Conservation (phyloP, 2,113 vertebrate genomes). For the Ophthalmolycus amberensis region DNA sequence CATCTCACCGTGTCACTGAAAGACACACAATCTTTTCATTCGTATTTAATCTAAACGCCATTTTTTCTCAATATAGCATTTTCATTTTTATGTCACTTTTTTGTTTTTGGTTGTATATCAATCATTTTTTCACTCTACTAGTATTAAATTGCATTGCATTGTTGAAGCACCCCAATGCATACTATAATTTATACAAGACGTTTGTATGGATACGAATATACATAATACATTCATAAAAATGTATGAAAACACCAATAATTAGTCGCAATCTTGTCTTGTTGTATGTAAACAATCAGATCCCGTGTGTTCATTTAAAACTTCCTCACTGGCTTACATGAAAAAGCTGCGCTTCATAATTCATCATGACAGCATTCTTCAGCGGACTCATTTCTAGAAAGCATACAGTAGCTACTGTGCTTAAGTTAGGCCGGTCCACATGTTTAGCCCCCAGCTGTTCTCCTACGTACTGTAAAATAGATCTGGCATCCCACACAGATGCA, state of each 20-base stretch:
- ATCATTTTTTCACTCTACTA: not conserved
- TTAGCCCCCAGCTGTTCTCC: not conserved
- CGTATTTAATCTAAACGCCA: not conserved
- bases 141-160: not conserved
- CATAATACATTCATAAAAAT: not conserved
- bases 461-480: not conserved
- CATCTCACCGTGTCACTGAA: conserved; percentile 26
- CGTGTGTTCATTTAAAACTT: not conserved
- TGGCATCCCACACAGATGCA: conserved; percentile 1
- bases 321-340: not conserved
- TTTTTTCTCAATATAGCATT: conserved; percentile 2
- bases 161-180: not conserved
- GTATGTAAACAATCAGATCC: not conserved
- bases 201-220: not conserved
- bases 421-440: not conserved
- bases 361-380: not conserved
- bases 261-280: not conserved
- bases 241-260: not conserved
- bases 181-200: not conserved
- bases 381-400: conserved; percentile 1
- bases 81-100: not conserved
- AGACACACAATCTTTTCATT: conserved; percentile 7
- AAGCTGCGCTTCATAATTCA: not conserved
- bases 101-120: not conserved
- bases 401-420: not conserved